phyloP scores from a whole-genome alignment of 1,140 invertebrate genomes.

The Zaprionus ornatus region DNA sequence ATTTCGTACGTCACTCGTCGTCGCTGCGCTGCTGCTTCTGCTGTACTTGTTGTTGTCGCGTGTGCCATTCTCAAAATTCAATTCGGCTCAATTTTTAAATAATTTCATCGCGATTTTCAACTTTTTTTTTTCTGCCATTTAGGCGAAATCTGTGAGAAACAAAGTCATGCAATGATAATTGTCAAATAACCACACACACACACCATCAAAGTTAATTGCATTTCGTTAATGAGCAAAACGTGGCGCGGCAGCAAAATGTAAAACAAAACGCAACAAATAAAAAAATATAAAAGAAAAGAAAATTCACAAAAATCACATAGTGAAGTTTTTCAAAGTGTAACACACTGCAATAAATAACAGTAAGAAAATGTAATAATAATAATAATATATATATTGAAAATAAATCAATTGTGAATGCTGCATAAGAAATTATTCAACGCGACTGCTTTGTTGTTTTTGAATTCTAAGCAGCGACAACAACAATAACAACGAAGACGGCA shows the following conservation, averaged over 20 bases:
- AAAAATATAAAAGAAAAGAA: conserved; percentile 28
- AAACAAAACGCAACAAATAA: conserved; percentile 28
- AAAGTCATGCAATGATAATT: conserved; percentile 71
- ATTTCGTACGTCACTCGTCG: conserved; percentile 18
- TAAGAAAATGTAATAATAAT: conserved; percentile 55
- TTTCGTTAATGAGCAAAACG: conserved; percentile 68
- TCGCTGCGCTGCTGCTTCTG: neutral
- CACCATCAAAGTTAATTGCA: conserved; percentile 46
- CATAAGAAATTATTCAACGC: conserved; percentile 58
- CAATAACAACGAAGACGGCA: neutral
- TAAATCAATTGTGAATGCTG: conserved; percentile 32
- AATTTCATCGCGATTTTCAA: conserved; percentile 27
- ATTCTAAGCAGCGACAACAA: conserved; percentile 12
- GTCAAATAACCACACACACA: conserved; percentile 32
- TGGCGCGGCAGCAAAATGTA: conserved; percentile 77
- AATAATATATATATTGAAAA: conserved; percentile 19
- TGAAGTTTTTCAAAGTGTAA: conserved; percentile 34
- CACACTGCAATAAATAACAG: conserved; percentile 25
- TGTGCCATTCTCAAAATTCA: conserved; percentile 46
- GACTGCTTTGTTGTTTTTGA: conserved; percentile 19
- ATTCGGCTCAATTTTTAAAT: conserved; percentile 15
- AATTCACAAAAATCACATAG: conserved; percentile 21
- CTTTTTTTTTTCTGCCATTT: conserved; percentile 44
- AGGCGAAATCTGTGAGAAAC: conserved; percentile 22
- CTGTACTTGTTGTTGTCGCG: conserved; percentile 45